phyloP scores from a whole-genome alignment of 2,797 vertebrate genomes.

The Oceanodroma leucorhoa region DNA sequence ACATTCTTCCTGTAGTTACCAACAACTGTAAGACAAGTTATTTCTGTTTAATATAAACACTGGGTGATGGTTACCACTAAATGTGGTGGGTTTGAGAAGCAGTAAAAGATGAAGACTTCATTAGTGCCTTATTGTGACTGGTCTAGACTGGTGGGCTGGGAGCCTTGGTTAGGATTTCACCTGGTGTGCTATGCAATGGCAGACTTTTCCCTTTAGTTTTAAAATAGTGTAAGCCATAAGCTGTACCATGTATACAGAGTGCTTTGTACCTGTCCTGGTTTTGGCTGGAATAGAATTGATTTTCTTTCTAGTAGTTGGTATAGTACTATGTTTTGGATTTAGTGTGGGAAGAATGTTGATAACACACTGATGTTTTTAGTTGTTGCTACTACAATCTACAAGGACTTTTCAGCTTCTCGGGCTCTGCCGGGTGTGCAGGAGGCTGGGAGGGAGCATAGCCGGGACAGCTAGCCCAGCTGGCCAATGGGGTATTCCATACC shows the following conservation, averaged over 20 bases:
- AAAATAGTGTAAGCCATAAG: neutral
- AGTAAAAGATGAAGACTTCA: neutral
- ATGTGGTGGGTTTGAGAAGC: neutral
- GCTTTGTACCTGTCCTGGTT: constrained; percentile 17
- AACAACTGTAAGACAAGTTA: neutral
- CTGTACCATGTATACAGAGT: constrained; percentile 5
- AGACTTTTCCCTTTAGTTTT: constrained; percentile 6
- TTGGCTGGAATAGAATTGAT: no score
- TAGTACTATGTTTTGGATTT: no score
- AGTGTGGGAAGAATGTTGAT: no score
- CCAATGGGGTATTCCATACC: no score
- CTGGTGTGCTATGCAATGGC: neutral
- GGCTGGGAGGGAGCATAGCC: no score
- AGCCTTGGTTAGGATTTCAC: neutral
- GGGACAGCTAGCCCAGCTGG: no score
- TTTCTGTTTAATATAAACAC: neutral
- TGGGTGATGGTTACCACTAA: neutral
- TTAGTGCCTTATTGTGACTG: neutral
- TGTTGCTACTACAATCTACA: no score
- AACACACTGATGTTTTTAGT: no score
- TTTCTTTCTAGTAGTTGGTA: no score
- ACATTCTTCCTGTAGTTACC: neutral
- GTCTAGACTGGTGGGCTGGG: neutral
- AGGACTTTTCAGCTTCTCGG: no score
- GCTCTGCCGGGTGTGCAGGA: no score